Base-by-base conservation (phyloP, 2,888 invertebrate species). In the Nymphalis c-album region DNA sequence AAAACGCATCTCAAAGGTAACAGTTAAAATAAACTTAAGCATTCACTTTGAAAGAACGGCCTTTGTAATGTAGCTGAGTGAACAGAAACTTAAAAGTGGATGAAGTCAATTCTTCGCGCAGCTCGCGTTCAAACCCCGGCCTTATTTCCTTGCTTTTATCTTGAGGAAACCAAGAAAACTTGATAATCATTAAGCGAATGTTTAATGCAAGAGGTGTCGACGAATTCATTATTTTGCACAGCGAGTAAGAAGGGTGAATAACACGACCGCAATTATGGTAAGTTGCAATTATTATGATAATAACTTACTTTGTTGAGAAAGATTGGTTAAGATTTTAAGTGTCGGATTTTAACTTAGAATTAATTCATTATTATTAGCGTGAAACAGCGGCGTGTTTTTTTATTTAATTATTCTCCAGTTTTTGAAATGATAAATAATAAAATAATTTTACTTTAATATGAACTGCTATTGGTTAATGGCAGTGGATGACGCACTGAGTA, bases 191-290 rank as follows among this genome's bases (percentile, higher is more conserved):
- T 70, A 63, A 58, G 20, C 51, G 51, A 68, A 73, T 76, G 70
- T 71, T 65, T 72, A 63, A 76, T 73, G 72, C 70, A 74, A 70
- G 73, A 76, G 78, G 57, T 70, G 68, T 68, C 62, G 62, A 77
- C 77, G 83, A 82, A 81, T 80, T 82, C 80, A 81, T 82, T 83
- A 82, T 82, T 84, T 83, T 80, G 78, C 80, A 81, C 78, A 82
- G 83, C 80, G 83, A 83, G 77, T 48, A 69, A 72, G 35, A 57
- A 7, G 65, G 60, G 53, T 60, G 65, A 65, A 60, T 60, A 65
- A 47, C 55, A 60, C 46, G 31, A 7, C 17, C 46, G 47, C n/a
- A 47, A 16, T 65, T 51, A 59, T 45, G 16, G 64, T 59, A 31
- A 55, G 55, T 55, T 55, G 46, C 46, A 55, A 47, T 63, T 55